A percentile compares a stretch with the other conserved stretches of the same genome.
Evolutionary conservation across 1,140 invertebrate species (phyloP).

Genomic region (Anastatus disparis): DNA sequence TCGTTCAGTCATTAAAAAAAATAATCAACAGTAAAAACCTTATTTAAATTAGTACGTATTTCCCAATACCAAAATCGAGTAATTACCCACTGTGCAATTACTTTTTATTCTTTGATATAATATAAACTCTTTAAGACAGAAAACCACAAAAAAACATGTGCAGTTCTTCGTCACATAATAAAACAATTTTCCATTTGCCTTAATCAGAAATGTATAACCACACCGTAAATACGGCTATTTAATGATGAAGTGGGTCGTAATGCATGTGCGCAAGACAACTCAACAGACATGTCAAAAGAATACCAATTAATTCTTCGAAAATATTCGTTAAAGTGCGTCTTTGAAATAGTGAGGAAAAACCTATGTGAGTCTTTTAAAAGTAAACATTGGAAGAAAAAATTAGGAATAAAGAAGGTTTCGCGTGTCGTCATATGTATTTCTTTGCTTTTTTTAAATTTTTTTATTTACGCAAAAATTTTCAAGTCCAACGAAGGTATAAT

Average conservation of each 20-base stretch:
- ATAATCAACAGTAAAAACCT: no score
- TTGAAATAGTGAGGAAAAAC: neutral
- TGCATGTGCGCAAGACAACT: neutral
- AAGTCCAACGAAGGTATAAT: no score
- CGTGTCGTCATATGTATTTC: no score
- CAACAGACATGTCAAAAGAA: slow-evolving; percentile 10
- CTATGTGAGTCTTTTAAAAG: neutral
- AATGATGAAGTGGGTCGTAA: slow-evolving; percentile 46
- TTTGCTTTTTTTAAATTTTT: no score
- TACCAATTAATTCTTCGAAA: slow-evolving; percentile 23
- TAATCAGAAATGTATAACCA: neutral
- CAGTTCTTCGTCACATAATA: no score
- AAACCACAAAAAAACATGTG: neutral
- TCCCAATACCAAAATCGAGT: no score
- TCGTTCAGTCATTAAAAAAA: no score
- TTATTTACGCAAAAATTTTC: no score
- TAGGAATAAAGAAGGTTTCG: no score
- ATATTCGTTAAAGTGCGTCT: neutral
- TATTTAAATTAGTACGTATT: no score
- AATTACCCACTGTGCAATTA: no score
- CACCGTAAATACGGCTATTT: neutral
- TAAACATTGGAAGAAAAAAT: slow-evolving; percentile 2
- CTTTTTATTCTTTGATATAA: neutral
- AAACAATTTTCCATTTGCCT: neutral
- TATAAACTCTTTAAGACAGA: neutral